Evolutionary conservation across 2,888 invertebrate genomes (phyloP).

Genomic region (Machimus rusticus): DNA sequence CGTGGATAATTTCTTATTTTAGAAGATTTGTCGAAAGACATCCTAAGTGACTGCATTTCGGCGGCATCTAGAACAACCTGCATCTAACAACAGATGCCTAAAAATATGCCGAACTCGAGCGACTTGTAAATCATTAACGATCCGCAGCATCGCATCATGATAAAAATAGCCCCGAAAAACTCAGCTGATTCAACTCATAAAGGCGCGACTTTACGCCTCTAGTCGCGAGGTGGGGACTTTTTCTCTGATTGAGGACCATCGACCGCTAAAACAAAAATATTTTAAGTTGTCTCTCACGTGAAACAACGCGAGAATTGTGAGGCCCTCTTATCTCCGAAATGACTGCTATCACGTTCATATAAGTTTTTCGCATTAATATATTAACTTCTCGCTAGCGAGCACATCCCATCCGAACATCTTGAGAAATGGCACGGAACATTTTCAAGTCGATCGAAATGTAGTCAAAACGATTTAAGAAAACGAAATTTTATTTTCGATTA

Average conservation of each 20-base stretch:
- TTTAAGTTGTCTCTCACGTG: conserved; percentile 3
- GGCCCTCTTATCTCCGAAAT: conserved; percentile 3
- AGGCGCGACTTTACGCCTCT: background rate
- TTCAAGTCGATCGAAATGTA: conserved; percentile 21
- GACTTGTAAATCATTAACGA: conserved; percentile 7
- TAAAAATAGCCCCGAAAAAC: conserved; percentile 21
- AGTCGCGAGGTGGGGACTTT: background rate
- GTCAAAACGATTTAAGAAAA: background rate
- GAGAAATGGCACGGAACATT: background rate
- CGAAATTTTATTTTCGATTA: background rate
- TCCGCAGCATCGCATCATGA: background rate
- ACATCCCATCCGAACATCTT: conserved; percentile 22
- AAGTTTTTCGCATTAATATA: background rate
- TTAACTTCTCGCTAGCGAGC: background rate
- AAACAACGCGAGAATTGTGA: conserved; percentile 1
- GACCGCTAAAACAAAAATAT: background rate
- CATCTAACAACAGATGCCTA: conserved; percentile 7
- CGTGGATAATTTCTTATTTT: conserved; percentile 15
- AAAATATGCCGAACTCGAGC: conserved; percentile 15
- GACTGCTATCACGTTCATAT: background rate
- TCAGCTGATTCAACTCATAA: conserved; percentile 5
- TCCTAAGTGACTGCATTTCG: background rate
- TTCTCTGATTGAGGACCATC: conserved; percentile 4
- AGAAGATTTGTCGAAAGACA: background rate
- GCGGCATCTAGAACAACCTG: background rate